These are phyloP conservation scores for Sinohyriopsis cumingii DNA, from an alignment of 2,888 invertebrate species.

Conservation along the genomic window DNA sequence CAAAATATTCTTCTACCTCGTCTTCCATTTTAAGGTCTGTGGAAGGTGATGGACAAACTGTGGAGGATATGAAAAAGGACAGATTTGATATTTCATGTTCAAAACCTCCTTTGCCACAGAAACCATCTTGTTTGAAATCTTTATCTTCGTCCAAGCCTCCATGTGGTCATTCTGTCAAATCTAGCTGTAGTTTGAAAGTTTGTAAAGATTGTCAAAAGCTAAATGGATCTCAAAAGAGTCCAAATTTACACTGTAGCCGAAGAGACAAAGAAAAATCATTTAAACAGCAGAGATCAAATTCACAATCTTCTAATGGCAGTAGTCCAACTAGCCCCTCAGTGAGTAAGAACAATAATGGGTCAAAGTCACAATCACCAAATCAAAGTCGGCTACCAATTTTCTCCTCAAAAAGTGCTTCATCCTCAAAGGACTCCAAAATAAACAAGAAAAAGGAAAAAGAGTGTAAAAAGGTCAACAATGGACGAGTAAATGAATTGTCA, in stretches of 20 bases:
- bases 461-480: slow-evolving; percentile 43
- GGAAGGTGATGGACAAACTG: slow-evolving; percentile 37
- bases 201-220: slow-evolving; percentile 44
- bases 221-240: neutral
- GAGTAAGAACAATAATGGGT: slow-evolving; percentile 26
- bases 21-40: slow-evolving; percentile 12
- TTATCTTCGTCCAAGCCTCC: slow-evolving; percentile 25
- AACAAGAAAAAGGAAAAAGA: slow-evolving; percentile 63
- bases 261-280: slow-evolving; percentile 43
- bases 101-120: slow-evolving; percentile 60
- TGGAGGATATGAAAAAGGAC: slow-evolving; percentile 28
- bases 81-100: slow-evolving; percentile 27
- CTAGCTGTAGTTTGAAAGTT: slow-evolving; percentile 36
- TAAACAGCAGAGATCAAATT: slow-evolving; percentile 13
- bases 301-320: slow-evolving; percentile 26
- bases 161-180: slow-evolving; percentile 6
- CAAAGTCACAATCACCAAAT: slow-evolving; percentile 48
- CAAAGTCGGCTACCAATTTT: slow-evolving; percentile 50
- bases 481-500: slow-evolving; percentile 33
- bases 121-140: slow-evolving; percentile 41
- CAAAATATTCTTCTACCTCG: slow-evolving; percentile 26
- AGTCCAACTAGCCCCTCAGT: slow-evolving; percentile 29
- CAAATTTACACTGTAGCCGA: slow-evolving; percentile 29
- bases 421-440: slow-evolving; percentile 53
- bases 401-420: slow-evolving; percentile 42